These are phyloP conservation scores for Drosophila serrata DNA, from an alignment of 1,140 invertebrate species.

Conservation along the genomic window DNA sequence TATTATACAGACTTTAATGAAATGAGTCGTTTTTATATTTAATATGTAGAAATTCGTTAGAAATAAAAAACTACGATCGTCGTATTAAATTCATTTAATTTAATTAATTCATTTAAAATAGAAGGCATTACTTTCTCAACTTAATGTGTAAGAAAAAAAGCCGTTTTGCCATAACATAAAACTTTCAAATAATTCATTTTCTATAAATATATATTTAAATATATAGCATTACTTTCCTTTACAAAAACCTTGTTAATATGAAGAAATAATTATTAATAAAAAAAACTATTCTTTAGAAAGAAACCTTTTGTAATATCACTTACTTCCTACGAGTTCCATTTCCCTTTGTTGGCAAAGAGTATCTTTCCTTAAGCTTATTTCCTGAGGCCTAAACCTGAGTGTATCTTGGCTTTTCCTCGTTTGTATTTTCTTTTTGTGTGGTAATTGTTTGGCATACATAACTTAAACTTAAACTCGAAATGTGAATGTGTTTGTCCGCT, in stretches of 20 bases:
- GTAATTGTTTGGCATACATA: conserved; percentile 52
- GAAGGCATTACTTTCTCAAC: too few species aligned
- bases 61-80: too few species aligned
- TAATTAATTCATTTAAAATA: too few species aligned
- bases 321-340: neutral
- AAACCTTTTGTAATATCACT: neutral
- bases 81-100: too few species aligned
- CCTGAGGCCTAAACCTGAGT: neutral
- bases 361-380: neutral
- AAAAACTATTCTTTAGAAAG: neutral
- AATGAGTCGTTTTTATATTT: too few species aligned
- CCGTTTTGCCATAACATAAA: too few species aligned
- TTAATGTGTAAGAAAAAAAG: too few species aligned
- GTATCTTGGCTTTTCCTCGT: conserved; percentile 11
- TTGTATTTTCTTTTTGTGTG: conserved; percentile 10
- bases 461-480: conserved; percentile 31
- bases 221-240: too few species aligned
- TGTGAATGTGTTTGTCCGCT: conserved; percentile 12
- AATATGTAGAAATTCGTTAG: too few species aligned
- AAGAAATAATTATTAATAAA: neutral
- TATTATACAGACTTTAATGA: neutral
- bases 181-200: too few species aligned
- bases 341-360: neutral
- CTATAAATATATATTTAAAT: too few species aligned
- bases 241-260: too few species aligned